These are phyloP conservation scores for Cyprinodon variegatus DNA, from an alignment of 2,113 vertebrate species.

Conservation along the genomic window DNA sequence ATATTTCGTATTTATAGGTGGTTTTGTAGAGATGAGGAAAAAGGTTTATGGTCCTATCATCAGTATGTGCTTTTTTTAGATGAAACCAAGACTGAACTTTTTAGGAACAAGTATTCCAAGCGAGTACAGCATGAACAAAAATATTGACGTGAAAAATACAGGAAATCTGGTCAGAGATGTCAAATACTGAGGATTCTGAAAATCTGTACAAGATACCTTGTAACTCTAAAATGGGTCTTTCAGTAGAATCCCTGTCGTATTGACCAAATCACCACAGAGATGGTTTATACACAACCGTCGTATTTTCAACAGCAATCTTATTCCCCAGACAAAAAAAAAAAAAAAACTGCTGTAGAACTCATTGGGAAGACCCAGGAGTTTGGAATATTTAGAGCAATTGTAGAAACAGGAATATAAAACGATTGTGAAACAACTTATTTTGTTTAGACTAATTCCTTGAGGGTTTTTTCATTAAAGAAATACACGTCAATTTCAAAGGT, in stretches of 20 bases:
- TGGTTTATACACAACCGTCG: neutral
- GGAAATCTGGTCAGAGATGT: neutral
- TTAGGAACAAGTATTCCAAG: neutral
- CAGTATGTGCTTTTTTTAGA: neutral
- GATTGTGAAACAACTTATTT: neutral
- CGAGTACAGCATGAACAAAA: neutral
- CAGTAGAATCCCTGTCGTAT: neutral
- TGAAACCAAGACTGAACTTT: too few relatives aligned
- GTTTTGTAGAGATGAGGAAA: too few relatives aligned
- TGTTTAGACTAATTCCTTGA: neutral
- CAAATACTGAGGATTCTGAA: neutral
- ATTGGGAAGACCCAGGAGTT: too few relatives aligned
- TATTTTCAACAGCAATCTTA: neutral
- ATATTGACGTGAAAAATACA: neutral
- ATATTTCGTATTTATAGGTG: too few relatives aligned
- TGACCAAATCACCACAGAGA: too few relatives aligned
- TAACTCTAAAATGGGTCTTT: neutral
- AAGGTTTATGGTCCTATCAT: neutral
- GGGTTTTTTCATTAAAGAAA: neutral
- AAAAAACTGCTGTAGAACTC: too few relatives aligned
- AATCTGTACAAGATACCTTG: neutral
- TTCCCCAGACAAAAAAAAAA: too few relatives aligned
- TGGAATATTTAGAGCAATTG: too few relatives aligned
- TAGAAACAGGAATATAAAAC: neutral
- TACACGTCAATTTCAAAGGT: neutral